Evolutionary conservation across 2,888 invertebrate genomes (phyloP).

Genomic region (Lasioglossum leucozonium): DNA sequence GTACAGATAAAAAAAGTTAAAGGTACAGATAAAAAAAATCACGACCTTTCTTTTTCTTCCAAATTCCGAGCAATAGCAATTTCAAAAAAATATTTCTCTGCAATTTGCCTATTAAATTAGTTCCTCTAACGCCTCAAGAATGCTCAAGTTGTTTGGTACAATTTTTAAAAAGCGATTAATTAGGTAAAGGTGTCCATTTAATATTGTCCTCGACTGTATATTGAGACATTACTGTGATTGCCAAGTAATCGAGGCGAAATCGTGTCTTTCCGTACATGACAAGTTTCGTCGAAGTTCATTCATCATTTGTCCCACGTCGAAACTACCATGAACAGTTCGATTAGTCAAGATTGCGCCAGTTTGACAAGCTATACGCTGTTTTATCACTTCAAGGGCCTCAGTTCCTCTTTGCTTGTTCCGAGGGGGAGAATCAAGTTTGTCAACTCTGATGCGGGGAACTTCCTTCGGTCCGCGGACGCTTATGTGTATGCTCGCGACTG

Average conservation of each 20-base stretch:
- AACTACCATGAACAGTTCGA: slow-evolving; percentile 61
- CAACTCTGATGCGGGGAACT: slow-evolving; percentile 78
- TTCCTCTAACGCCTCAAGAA: no score
- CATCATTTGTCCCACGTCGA: slow-evolving; percentile 19
- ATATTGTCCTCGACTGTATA: no score
- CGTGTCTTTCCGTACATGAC: not conserved
- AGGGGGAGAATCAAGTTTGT: slow-evolving; percentile 77
- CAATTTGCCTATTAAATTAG: no score
- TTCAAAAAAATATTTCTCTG: no score
- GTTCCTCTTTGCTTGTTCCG: slow-evolving; percentile 37
- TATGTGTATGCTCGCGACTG: slow-evolving; percentile 59
- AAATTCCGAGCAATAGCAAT: no score
- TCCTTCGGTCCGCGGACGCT: slow-evolving; percentile 49
- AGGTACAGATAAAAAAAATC: no score
- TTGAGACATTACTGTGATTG: not conserved
- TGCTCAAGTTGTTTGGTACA: no score
- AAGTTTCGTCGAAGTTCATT: slow-evolving; percentile 37
- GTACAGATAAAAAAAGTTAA: no score
- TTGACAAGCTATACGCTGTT: slow-evolving; percentile 32
- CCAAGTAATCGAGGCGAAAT: no score
- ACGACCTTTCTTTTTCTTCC: no score
- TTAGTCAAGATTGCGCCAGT: slow-evolving; percentile 66
- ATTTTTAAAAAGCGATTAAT: no score
- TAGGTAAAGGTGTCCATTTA: no score
- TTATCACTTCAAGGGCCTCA: slow-evolving; percentile 20